phyloP scores from a whole-genome alignment of 2,113 vertebrate species.

The Archocentrus centrarchus region DNA sequence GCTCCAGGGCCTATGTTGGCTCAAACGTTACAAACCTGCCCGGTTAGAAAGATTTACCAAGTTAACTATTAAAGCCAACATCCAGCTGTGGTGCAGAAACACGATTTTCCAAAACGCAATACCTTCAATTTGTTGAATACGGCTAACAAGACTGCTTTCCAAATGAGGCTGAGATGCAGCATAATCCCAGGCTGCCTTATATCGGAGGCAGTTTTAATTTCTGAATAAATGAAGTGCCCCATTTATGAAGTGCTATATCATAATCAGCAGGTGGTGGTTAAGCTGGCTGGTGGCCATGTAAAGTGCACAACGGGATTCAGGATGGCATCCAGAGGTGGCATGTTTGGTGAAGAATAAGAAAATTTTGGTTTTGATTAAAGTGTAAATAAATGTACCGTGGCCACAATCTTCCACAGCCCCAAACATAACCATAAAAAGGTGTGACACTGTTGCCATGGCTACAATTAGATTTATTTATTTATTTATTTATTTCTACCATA shows the following conservation, averaged over 20 bases:
- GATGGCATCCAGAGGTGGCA: neutral
- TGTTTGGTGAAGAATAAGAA: neutral
- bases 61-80: conserved; percentile 28
- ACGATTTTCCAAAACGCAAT: neutral
- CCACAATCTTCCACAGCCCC: neutral
- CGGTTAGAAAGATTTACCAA: conserved; percentile 34
- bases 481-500: neutral
- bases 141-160: neutral
- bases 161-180: neutral
- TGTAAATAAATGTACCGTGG: neutral
- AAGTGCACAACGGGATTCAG: neutral
- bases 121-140: neutral
- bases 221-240: neutral
- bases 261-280: neutral
- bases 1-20: conserved; percentile 20
- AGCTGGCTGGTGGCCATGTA: neutral
- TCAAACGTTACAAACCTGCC: conserved; percentile 50
- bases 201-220: neutral
- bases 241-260: neutral
- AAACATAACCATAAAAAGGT: neutral
- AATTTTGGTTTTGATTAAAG: neutral
- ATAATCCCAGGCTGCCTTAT: neutral
- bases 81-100: neutral
- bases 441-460: neutral
- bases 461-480: neutral